These are phyloP conservation scores for Heterotis niloticus DNA, from an alignment of 2,113 vertebrate genomes.

Conservation along the genomic window DNA sequence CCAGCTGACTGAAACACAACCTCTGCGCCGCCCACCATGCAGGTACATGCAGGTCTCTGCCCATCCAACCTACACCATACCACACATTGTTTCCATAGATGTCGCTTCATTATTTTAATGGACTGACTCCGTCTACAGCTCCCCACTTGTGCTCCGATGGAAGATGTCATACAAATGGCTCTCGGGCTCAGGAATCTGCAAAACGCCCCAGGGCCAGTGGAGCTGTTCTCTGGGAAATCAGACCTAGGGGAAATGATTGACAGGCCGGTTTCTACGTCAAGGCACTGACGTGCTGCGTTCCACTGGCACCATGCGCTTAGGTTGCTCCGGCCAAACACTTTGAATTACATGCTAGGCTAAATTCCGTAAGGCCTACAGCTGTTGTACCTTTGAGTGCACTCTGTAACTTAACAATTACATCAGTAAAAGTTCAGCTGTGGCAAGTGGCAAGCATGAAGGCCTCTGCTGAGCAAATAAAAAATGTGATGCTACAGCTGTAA, in stretches of 20 bases:
- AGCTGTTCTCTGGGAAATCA: not conserved
- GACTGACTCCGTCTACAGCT: not conserved
- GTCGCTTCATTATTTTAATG: constrained; percentile 13
- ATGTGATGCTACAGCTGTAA: too few species aligned
- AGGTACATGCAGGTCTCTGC: constrained; percentile 20
- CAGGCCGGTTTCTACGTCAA: not conserved
- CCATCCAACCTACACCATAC: constrained; percentile 15
- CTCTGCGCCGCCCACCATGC: constrained; percentile 7
- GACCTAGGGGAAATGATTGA: not conserved
- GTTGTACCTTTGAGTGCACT: not conserved
- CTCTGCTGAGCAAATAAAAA: too few species aligned
- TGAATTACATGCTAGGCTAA: not conserved
- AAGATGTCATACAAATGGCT: not conserved
- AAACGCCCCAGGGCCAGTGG: not conserved
- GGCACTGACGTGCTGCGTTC: not conserved
- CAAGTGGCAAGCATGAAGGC: too few species aligned
- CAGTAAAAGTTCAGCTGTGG: too few species aligned
- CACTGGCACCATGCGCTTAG: too few species aligned
- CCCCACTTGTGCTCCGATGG: not conserved
- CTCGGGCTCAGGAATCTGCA: not conserved
- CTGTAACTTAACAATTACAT: not conserved
- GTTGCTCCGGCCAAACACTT: too few species aligned
- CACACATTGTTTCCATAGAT: constrained; percentile 27
- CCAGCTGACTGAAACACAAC: constrained; percentile 16
- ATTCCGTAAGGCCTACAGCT: not conserved